Evolutionary conservation across 1,140 invertebrate species (phyloP).

Genomic region (Frieseomelitta varia): DNA sequence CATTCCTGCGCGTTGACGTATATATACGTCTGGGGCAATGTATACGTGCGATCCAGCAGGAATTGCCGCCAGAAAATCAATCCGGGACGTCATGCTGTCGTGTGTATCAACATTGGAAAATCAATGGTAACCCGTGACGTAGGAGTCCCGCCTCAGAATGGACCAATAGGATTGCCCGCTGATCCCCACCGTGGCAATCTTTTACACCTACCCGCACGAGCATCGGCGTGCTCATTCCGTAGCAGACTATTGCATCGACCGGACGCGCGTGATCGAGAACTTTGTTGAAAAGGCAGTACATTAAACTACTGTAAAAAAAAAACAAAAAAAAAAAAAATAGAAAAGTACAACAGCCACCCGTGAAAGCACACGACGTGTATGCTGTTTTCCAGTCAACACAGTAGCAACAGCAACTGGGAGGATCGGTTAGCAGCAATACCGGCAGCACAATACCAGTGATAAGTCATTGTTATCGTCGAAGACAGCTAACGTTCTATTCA

Average conservation of each 20-base stretch:
- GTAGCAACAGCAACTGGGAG: not conserved
- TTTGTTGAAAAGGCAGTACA: constrained; percentile 52
- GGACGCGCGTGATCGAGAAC: constrained; percentile 51
- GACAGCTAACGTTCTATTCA: not conserved
- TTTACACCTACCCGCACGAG: constrained; percentile 52
- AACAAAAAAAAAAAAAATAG: no score
- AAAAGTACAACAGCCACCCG: constrained; percentile 3
- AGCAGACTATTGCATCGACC: constrained; percentile 68
- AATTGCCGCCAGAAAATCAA: constrained; percentile 71
- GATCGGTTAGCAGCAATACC: not conserved
- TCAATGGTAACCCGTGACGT: constrained; percentile 80
- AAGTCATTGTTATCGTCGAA: not conserved
- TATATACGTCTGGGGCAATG: not conserved
- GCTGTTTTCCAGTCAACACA: constrained; percentile 64
- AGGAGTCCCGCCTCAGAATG: constrained; percentile 75
- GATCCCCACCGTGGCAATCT: constrained; percentile 35
- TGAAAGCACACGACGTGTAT: constrained; percentile 58
- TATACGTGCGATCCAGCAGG: constrained; percentile 66
- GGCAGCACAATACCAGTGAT: not conserved
- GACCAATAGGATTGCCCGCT: constrained; percentile 68
- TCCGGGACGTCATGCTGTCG: constrained; percentile 65
- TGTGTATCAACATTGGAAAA: constrained; percentile 81
- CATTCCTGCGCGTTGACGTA: not conserved
- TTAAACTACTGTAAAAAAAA: constrained; percentile 12
- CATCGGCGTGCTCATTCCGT: constrained; percentile 75